phyloP scores from a whole-genome alignment of 2,888 invertebrate species.

The Poecilobothrus nobilitatus region DNA sequence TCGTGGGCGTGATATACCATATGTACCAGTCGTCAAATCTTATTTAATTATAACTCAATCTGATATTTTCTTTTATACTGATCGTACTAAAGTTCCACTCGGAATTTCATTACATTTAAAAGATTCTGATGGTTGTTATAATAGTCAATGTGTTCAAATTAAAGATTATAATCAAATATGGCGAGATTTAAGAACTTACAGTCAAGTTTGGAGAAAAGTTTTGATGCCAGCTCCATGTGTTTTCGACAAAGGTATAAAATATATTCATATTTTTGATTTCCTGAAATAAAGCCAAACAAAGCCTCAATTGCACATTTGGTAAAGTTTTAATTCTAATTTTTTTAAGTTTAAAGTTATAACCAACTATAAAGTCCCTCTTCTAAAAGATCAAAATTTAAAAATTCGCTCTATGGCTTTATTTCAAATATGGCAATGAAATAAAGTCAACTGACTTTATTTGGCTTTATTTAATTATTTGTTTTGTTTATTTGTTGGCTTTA shows the following conservation, averaged over 20 bases:
- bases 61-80: conserved; percentile 62
- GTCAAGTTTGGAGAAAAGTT: conserved; percentile 56
- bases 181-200: conserved; percentile 57
- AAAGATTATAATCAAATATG: conserved; percentile 62
- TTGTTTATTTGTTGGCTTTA: too few relatives aligned
- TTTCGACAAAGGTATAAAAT: conserved; percentile 48
- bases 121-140: conserved; percentile 50
- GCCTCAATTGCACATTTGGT: too few relatives aligned
- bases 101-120: conserved; percentile 48
- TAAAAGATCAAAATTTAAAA: too few relatives aligned
- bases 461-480: too few relatives aligned
- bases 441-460: too few relatives aligned
- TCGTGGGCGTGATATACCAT: conserved; percentile 74
- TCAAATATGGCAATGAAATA: too few relatives aligned
- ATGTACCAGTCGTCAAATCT: conserved; percentile 69
- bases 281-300: too few relatives aligned
- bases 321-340: too few relatives aligned
- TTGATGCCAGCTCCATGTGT: conserved; percentile 62
- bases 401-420: too few relatives aligned
- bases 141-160: conserved; percentile 57
- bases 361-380: too few relatives aligned
- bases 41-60: conserved; percentile 61
- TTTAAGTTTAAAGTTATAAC: too few relatives aligned
- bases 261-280: too few relatives aligned
- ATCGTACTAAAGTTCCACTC: conserved; percentile 55